phyloP scores from a whole-genome alignment of 2,113 vertebrate species.

The Phasianus colchicus region DNA sequence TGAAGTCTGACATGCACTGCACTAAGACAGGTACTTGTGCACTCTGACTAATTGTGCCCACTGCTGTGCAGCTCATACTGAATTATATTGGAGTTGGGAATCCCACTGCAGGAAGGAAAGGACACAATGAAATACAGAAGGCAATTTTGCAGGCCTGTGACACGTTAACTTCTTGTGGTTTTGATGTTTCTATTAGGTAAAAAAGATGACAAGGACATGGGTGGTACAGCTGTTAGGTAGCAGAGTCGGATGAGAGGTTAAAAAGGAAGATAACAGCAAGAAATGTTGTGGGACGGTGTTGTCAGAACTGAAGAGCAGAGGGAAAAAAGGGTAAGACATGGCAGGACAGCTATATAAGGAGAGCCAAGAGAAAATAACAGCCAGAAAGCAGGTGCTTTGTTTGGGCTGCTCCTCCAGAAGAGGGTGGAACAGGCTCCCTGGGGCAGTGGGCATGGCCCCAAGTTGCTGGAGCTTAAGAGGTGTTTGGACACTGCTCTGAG shows the following conservation, averaged over 20 bases:
- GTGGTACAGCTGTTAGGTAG: background rate
- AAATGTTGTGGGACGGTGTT: background rate
- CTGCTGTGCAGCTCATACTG: background rate
- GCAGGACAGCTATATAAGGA: background rate
- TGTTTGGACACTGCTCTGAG: too few relatives aligned
- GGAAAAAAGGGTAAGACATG: background rate
- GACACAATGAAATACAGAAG: background rate
- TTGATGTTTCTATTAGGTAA: background rate
- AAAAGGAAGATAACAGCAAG: background rate
- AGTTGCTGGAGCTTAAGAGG: too few relatives aligned
- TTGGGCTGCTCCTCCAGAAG: background rate
- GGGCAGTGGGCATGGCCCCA: too few relatives aligned
- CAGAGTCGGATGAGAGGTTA: background rate
- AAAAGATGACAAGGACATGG: background rate
- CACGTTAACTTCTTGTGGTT: background rate
- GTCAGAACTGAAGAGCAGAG: background rate
- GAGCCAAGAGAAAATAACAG: background rate
- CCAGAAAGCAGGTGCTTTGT: background rate
- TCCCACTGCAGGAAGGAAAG: background rate
- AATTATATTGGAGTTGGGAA: background rate
- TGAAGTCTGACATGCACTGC: too few relatives aligned
- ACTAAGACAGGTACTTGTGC: fast-evolving
- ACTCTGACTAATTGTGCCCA: fast-evolving
- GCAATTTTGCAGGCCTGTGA: background rate
- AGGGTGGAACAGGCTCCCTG: too few relatives aligned